A percentile compares a stretch with the other conserved stretches of the same genome.
Conservation (phyloP, 2,113 vertebrate genomes). For the Hemiprocne comata region DNA sequence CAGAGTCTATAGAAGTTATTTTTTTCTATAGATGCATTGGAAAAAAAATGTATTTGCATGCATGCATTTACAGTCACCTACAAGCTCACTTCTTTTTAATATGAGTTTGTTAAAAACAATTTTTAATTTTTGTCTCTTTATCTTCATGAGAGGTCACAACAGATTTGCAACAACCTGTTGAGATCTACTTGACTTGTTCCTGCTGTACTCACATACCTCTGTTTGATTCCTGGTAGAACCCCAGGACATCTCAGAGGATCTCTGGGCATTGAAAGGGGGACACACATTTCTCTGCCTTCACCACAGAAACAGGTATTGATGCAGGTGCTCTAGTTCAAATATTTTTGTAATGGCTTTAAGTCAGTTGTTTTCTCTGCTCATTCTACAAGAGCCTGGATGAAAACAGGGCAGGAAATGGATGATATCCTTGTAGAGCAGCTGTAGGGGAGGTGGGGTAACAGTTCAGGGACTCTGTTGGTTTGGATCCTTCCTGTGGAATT, state of each 20-base stretch:
- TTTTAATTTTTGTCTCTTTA: neutral
- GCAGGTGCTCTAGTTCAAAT: neutral
- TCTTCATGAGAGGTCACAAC: neutral
- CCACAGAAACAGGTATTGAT: rapidly evolving
- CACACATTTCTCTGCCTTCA: rapidly evolving
- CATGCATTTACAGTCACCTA: neutral
- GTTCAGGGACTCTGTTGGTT: neutral
- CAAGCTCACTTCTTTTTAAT: neutral
- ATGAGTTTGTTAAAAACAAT: neutral
- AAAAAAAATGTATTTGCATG: neutral
- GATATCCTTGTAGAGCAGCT: neutral
- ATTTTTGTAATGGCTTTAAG: rapidly evolving
- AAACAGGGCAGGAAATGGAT: neutral
- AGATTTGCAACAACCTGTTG: neutral
- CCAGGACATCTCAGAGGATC: rapidly evolving
- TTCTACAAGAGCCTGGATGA: neutral
- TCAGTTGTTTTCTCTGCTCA: neutral
- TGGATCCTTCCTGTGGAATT: neutral
- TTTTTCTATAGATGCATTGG: too few species aligned
- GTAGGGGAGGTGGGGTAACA: neutral
- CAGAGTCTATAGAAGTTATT: neutral
- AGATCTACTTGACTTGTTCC: rapidly evolving
- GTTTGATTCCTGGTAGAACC: rapidly evolving
- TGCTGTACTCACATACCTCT: rapidly evolving
- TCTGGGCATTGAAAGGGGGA: rapidly evolving